phyloP scores from a whole-genome alignment of 2,797 vertebrate genomes.

The Aphelocoma californica region DNA sequence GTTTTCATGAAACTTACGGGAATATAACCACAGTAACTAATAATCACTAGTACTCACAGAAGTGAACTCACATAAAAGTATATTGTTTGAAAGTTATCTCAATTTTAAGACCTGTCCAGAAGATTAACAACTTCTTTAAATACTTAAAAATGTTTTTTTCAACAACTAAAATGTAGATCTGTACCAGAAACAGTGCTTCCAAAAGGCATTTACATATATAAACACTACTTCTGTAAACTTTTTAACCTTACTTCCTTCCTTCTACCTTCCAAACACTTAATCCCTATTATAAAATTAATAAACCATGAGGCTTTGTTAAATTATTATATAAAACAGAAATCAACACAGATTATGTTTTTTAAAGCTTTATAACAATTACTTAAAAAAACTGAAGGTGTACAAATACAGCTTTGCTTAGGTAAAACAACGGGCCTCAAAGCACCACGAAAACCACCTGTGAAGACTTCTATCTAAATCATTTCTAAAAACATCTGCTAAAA shows the following conservation, averaged over 20 bases:
- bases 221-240: not conserved
- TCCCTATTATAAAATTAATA: not conserved
- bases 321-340: not conserved
- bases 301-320: not conserved
- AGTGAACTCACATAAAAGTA: not conserved
- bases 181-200: not conserved
- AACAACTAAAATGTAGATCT: not conserved
- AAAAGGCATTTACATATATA: not conserved
- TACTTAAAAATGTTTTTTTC: not conserved
- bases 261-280: not conserved
- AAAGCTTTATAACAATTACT: not conserved
- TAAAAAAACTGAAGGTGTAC: not conserved
- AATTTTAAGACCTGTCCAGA: not conserved
- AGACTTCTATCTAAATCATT: not conserved
- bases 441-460: not conserved
- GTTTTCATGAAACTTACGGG: not conserved
- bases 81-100: not conserved
- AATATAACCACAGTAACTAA: not conserved
- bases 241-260: not conserved
- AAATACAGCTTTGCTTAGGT: not conserved
- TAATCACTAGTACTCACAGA: not conserved
- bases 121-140: not conserved
- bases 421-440: not conserved
- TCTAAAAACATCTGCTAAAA: not conserved
- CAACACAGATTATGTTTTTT: not conserved